Percentiles rank a stretch among this genome's conserved stretches.
Conservation (phyloP, 2,113 vertebrate species). For the Scomber colias region DNA sequence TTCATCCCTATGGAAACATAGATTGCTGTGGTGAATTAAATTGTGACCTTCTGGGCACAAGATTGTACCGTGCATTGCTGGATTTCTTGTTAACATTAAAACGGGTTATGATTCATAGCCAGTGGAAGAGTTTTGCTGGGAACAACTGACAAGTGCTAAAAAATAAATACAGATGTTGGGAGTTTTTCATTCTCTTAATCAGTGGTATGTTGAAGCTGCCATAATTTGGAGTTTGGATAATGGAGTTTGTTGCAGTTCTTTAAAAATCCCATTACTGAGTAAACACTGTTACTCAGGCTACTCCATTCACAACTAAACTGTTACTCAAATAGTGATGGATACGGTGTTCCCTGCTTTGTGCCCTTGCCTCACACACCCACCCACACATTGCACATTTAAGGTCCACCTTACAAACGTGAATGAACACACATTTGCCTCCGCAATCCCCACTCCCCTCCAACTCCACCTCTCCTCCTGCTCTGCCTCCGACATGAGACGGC, state of each 20-base stretch:
- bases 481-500: slow-evolving; percentile 12
- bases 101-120: not conserved
- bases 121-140: not conserved
- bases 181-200: too few relatives aligned
- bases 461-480: slow-evolving; percentile 21
- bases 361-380: slow-evolving; percentile 19
- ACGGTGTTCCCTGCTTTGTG: slow-evolving; percentile 36
- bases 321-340: slow-evolving; percentile 19
- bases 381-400: slow-evolving; percentile 46
- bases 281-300: slow-evolving; percentile 6
- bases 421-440: slow-evolving; percentile 46
- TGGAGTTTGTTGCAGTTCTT: not conserved
- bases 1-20: not conserved
- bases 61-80: not conserved
- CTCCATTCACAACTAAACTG: slow-evolving; percentile 44
- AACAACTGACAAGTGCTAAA: not conserved
- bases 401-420: slow-evolving; percentile 46
- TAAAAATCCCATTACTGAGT: not conserved
- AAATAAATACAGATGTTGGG: slow-evolving; percentile 2
- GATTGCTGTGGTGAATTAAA: not conserved
- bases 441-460: slow-evolving; percentile 33
- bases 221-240: not conserved
- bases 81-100: not conserved
- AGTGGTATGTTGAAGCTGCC: not conserved
- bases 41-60: not conserved